phyloP scores from a whole-genome alignment of 2,797 vertebrate genomes.

The Fundulus diaphanus region DNA sequence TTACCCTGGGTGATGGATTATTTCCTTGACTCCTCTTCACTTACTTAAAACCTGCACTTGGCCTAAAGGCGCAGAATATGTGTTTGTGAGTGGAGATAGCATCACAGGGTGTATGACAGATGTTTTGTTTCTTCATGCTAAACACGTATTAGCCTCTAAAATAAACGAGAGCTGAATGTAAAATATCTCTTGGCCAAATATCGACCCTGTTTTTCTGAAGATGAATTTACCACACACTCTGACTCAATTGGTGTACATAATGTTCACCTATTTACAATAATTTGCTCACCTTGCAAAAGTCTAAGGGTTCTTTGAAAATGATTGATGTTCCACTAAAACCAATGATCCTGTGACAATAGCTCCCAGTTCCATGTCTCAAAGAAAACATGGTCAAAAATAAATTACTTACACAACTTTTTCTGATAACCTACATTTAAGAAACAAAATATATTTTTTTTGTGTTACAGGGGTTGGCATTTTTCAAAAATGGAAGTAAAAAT shows the following conservation, averaged over 20 bases:
- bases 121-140: conserved; percentile 52
- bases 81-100: conserved; percentile 39
- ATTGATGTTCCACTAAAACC: not conserved
- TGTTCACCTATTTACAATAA: not conserved
- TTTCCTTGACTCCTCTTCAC: conserved; percentile 75
- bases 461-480: not conserved
- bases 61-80: conserved; percentile 43
- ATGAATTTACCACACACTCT: not conserved
- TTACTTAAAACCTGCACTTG: conserved; percentile 42
- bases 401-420: not conserved
- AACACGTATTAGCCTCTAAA: conserved; percentile 9
- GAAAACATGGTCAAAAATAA: not conserved
- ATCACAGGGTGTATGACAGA: conserved; percentile 42
- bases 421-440: not conserved
- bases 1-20: conserved; percentile 80
- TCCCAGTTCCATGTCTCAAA: not conserved
- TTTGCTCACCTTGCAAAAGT: not conserved
- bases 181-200: not conserved
- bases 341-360: not conserved
- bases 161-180: not conserved
- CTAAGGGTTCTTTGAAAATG: not conserved
- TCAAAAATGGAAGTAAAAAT: not conserved
- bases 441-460: not conserved
- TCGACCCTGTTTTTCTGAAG: not conserved
- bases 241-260: not conserved